Evolutionary conservation across 2,888 invertebrate genomes (phyloP), one percentile per base, ranked within the genome.

Genomic region (Argynnis bischoffii): DNA sequence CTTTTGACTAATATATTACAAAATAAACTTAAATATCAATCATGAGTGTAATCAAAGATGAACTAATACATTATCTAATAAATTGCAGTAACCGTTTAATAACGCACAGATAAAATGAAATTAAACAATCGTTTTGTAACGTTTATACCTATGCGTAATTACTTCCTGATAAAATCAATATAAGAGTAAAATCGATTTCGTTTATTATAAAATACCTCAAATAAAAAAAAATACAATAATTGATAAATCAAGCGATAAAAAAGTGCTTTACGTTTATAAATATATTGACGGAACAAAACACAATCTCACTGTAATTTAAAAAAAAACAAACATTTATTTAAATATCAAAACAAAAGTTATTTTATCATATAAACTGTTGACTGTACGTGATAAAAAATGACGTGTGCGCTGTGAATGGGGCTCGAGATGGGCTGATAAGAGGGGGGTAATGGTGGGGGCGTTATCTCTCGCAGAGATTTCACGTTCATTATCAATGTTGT

Each of bases 401-500:
- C 76, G 71, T 72, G 75, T 73, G 75, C 69, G 63, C 72, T 73
- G 75, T 76, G 76, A 76, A 73, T 75, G 74, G 71, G 75, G 70
- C 75, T 75, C 75, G 72, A 72, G 76, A 78, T 77, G 67, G 50
- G 48, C 72, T 71, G 76, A 76, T 74, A 79, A 76, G 69, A 50
- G 63, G 59, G 67, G 73, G 72, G 78, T 66, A 74, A 72, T 77
- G 77, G 79, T 79, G 79, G 79, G 74, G 74, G 69, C 75, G 80
- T 86, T 89, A 89, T 89, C 89, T 84, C 71, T 72, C 63, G 70
- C 75, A 63, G 81, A 84, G 89, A 89, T 89, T 89, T 85, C 85
- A 85, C 83, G 89, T 89, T 87, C 88, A 88, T 89, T 90, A 91
- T 90, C 90, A 88, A 83, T 77, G 70, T 73, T 72, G 72, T 67